phyloP scores from a whole-genome alignment of 92 coral and sea anemone species.

The Ricordea florida region DNA sequence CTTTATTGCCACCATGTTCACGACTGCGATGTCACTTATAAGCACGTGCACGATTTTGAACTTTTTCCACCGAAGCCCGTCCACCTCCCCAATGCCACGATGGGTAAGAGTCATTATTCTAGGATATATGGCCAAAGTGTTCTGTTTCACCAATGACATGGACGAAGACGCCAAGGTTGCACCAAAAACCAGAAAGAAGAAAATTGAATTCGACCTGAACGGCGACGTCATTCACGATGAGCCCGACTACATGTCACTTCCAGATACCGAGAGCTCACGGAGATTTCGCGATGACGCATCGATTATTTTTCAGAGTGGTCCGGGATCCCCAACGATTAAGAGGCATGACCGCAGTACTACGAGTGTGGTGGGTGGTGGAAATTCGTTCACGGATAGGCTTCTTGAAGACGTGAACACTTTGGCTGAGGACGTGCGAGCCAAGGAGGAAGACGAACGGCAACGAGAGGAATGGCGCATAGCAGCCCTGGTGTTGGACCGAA shows the following conservation, averaged over 20 bases:
- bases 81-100: conserved; percentile 93
- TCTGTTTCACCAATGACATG: conserved; percentile 67
- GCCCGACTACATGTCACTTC: conserved; percentile 34
- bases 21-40: conserved; percentile 84
- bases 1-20: conserved; percentile 87
- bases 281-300: conserved; percentile 63
- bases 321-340: conserved; percentile 65
- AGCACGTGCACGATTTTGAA: conserved; percentile 87
- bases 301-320: conserved; percentile 60
- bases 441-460: conserved; percentile 82
- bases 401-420: conserved; percentile 76
- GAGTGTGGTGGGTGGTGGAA: conserved; percentile 56
- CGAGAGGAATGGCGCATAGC: conserved; percentile 92
- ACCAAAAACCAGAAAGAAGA: conserved; percentile 37
- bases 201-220: conserved; percentile 56
- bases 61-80: conserved; percentile 86
- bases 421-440: conserved; percentile 83
- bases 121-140: conserved; percentile 84
- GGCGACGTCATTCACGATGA: conserved; percentile 58
- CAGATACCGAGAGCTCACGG: conserved; percentile 57
- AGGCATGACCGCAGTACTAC: conserved; percentile 61
- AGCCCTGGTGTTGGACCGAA: conserved; percentile 80
- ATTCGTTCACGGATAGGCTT: conserved; percentile 74
- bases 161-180: conserved; percentile 65
- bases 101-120: conserved; percentile 89